Conservation (phyloP, 2,113 vertebrate species). For the Colius striatus region DNA sequence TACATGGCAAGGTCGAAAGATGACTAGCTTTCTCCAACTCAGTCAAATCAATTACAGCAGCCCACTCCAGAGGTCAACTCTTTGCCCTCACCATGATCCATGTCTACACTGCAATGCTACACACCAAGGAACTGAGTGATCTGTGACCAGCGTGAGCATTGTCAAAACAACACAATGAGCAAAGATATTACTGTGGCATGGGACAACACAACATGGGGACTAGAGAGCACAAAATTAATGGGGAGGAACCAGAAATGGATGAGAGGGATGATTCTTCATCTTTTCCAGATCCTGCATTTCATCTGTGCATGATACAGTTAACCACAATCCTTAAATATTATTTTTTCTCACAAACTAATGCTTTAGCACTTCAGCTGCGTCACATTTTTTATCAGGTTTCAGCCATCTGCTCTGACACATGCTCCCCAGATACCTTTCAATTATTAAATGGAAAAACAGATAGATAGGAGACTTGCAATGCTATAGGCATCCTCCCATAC, state of each 20-base stretch:
- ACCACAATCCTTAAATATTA: not conserved
- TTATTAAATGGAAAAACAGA: not conserved
- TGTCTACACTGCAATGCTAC: not conserved
- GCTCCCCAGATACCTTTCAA: not conserved
- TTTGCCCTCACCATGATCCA: not conserved
- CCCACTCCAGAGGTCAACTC: not conserved
- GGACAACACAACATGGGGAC: not conserved
- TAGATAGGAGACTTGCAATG: not conserved
- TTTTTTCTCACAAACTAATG: not conserved
- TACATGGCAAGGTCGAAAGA: not conserved
- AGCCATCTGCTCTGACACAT: not conserved
- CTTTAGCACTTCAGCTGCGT: not conserved
- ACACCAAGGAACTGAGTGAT: accelerated
- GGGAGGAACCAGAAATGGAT: not conserved
- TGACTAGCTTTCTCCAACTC: not conserved
- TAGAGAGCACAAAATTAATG: not conserved
- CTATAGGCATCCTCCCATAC: not conserved
- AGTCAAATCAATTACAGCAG: conserved; percentile 15
- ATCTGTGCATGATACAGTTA: not conserved
- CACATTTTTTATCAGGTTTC: not conserved
- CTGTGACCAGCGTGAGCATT: accelerated
- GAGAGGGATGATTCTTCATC: not conserved
- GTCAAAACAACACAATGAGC: not conserved
- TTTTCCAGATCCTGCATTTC: not conserved
- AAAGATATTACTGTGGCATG: not conserved